Conservation (phyloP, 2,797 vertebrate genomes). For the Brotula barbata region DNA sequence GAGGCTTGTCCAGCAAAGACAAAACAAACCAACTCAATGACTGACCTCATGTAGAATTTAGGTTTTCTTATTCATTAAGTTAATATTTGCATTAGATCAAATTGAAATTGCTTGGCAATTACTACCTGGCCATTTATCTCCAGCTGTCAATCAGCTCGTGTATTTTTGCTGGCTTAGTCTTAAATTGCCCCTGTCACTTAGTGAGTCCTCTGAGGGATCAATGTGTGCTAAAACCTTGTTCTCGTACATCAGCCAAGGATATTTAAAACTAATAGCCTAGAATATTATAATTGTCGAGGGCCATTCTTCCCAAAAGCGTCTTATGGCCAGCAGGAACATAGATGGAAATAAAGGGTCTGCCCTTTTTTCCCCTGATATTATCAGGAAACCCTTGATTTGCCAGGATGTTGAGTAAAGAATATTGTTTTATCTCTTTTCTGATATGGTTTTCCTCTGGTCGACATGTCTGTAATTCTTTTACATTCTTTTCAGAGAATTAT, state of each 20-base stretch:
- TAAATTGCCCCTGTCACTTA: slow-evolving; percentile 40
- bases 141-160: slow-evolving; percentile 20
- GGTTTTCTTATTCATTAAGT: slow-evolving; percentile 28
- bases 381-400: too few species aligned
- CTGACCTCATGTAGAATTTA: slow-evolving; percentile 1
- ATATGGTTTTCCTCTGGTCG: too few species aligned
- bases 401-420: too few species aligned
- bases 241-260: slow-evolving; percentile 13
- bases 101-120: slow-evolving; percentile 37
- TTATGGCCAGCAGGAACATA: not conserved
- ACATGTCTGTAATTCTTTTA: too few species aligned
- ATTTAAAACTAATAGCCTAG: slow-evolving; percentile 23
- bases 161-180: slow-evolving; percentile 3
- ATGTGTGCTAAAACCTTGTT: slow-evolving; percentile 3
- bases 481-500: not conserved
- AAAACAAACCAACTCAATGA: slow-evolving; percentile 18
- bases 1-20: slow-evolving; percentile 1
- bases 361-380: too few species aligned
- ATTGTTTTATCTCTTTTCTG: too few species aligned
- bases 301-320: not conserved
- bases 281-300: slow-evolving; percentile 1
- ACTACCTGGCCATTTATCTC: slow-evolving; percentile 35
- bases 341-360: not conserved
- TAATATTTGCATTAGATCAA: slow-evolving; percentile 32
- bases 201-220: slow-evolving; percentile 13